These are phyloP conservation scores for Aphidius ervi DNA, from an alignment of 1,140 invertebrate genomes.

Conservation along the genomic window DNA sequence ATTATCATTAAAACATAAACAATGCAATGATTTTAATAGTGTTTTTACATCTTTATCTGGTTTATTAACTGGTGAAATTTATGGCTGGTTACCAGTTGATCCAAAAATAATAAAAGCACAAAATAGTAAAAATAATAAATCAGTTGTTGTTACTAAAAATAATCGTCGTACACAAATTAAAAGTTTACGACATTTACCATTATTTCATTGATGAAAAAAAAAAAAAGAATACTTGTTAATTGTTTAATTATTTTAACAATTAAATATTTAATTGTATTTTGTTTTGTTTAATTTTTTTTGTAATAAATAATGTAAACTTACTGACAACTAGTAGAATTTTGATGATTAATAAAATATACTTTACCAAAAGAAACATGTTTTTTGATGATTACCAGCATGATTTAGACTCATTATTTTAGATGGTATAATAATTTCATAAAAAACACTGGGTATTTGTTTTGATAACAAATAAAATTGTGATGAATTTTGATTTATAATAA, in stretches of 20 bases:
- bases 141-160: slow-evolving; percentile 38
- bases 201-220: slow-evolving; percentile 15
- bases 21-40: slow-evolving; percentile 7
- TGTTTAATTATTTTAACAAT: not conserved
- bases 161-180: slow-evolving; percentile 20
- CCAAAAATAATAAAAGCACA: slow-evolving; percentile 26
- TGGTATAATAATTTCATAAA: too few relatives aligned
- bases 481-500: too few relatives aligned
- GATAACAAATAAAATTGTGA: too few relatives aligned
- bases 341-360: too few relatives aligned
- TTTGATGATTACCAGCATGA: too few relatives aligned
- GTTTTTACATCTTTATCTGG: slow-evolving; percentile 29
- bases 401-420: too few relatives aligned
- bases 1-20: slow-evolving; percentile 15
- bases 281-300: too few relatives aligned
- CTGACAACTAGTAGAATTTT: too few relatives aligned
- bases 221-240: not conserved
- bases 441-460: too few relatives aligned
- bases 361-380: too few relatives aligned
- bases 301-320: too few relatives aligned
- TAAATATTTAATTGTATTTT: too few relatives aligned
- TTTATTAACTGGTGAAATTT: slow-evolving; percentile 36
- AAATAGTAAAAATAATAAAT: slow-evolving; percentile 29
- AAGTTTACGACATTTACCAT: slow-evolving; percentile 18
- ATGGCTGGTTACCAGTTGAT: slow-evolving; percentile 29